Evolutionary conservation across 2,797 vertebrate genomes (phyloP), one percentile per base, ranked within the genome.

Genomic region (Brachymystax lenok): DNA sequence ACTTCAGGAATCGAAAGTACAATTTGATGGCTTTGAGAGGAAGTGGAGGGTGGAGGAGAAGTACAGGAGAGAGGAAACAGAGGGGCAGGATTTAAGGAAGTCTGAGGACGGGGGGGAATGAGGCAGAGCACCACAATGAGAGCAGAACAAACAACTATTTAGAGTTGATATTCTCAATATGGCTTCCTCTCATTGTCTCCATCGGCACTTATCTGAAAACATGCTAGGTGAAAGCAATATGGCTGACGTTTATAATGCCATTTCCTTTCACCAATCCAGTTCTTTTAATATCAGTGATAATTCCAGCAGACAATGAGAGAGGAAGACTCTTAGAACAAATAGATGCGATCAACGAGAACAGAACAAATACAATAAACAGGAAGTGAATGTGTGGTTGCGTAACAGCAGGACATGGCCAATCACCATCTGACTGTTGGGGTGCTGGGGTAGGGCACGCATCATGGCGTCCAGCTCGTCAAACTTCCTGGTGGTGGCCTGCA

Each of bases 391-490:
- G 61, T 0, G 70, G 2, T 5, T 59, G 28, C n/a, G 28, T 12
- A 17, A 74, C 56, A 61, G 7, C 27, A 3, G 28, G 52, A 54
- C 54, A 33, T 4, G 19, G 35, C 1, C 16, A 56, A 1, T 90
- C 80, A 99, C 98, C 91, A 90, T 94, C 69, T 94, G 91, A 80
- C 79, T 97, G 84, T 83, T 89, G 0, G 97, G 89, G 46, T 93
- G 90, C 71, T 92, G 93, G 0, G 97, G 97, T 64, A 99, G 88
- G 40, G 90, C 93, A 64, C 90, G 92, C 94, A 98, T 96, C 91
- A 99, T 91, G 0, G 86, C 89, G 61, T 98, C 97, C 90, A 99
- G 94, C 82, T 99, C 96, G 0, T 96, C 94, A 24, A 99, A 95
- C 88, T 94, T 99, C 86, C 92, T 97, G 69, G 95, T 40, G 7